Evolutionary conservation across 2,888 invertebrate species (phyloP), one percentile per base, ranked within the genome.

Genomic region (Horisme vitalbata): DNA sequence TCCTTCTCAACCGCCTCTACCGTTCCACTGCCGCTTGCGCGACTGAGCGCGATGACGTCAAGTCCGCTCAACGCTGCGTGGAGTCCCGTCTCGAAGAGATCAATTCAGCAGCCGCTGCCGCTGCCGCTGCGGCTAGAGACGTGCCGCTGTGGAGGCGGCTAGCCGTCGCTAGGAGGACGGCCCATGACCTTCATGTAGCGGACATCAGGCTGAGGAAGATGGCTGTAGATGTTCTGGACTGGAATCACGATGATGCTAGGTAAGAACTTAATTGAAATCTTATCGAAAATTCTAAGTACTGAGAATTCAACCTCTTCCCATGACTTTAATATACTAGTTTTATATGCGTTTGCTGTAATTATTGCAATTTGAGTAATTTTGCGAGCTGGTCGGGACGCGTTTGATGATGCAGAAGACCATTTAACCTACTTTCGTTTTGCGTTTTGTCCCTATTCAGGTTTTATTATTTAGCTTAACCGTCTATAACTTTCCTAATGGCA

Each of bases 51-150:
- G 96, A 96, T 59, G 93, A 95, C 66, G 92, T 98, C 28, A 93
- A 95, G 64, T 94, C 95, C 66, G 96, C 98, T 2, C 97, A 97
- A 78, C 94, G 96, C 63, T 97, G 97, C 82, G 97, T 99, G 49
- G 98, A 98, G 81, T 91, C 96, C 53, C 96, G 98, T 68, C 91
- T 99, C 59, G 97, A 96, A 73, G 97, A 97, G 75, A 98, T 99
- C 91, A 97, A 97, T 80, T 95, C 97, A 60, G 95, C 96, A 72
- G 96, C 97, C 15, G 97, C 96, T 74, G 97, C 97, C 65, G 95
- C 96, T 11, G 96, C 96, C 23, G 95, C 96, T 39, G 97, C 97
- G 67, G 95, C 96, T 2, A 95, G 96, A 45, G 95, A 96, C 52
- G 93, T 93, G 7, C 97, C 96, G 63, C 90, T 97, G 32, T 97